A percentile compares a stretch with the other conserved stretches of the same genome.
Conservation (phyloP, 2,888 invertebrate genomes). For the Rutpela maculata region DNA sequence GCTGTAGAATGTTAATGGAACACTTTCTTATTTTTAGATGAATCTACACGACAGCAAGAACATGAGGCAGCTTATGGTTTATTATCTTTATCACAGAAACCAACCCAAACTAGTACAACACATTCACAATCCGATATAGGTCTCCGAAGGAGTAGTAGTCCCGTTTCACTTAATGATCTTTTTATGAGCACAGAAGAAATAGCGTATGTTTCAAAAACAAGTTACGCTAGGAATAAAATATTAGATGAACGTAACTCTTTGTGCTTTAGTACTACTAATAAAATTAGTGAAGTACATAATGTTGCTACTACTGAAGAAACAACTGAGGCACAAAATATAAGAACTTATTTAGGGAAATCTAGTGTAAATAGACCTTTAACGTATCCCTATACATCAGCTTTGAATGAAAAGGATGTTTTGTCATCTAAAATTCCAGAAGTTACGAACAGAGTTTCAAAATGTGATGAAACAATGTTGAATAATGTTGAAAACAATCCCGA, state of each 20-base stretch:
- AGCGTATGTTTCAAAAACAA: slow-evolving; percentile 70
- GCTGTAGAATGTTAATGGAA: neutral
- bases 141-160: slow-evolving; percentile 48
- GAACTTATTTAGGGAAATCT: slow-evolving; percentile 67
- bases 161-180: slow-evolving; percentile 52
- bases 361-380: slow-evolving; percentile 81
- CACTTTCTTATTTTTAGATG: slow-evolving; percentile 75
- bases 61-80: slow-evolving; percentile 91
- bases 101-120: slow-evolving; percentile 63
- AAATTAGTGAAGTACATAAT: slow-evolving; percentile 45
- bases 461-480: slow-evolving; percentile 1
- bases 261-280: slow-evolving; percentile 42
- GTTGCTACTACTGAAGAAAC: slow-evolving; percentile 47
- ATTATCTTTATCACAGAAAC: slow-evolving; percentile 82
- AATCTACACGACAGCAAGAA: slow-evolving; percentile 84
- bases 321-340: slow-evolving; percentile 60
- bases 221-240: slow-evolving; percentile 72
- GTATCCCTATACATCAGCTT: slow-evolving; percentile 78
- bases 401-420: slow-evolving; percentile 38
- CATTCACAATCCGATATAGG: slow-evolving; percentile 48
- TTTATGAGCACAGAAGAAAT: slow-evolving; percentile 71
- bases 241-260: slow-evolving; percentile 62
- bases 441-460: neutral
- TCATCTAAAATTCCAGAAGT: slow-evolving; percentile 4
- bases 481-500: slow-evolving; percentile 46